Conservation (phyloP, 2,888 invertebrate species). For the Lagria hirta region DNA sequence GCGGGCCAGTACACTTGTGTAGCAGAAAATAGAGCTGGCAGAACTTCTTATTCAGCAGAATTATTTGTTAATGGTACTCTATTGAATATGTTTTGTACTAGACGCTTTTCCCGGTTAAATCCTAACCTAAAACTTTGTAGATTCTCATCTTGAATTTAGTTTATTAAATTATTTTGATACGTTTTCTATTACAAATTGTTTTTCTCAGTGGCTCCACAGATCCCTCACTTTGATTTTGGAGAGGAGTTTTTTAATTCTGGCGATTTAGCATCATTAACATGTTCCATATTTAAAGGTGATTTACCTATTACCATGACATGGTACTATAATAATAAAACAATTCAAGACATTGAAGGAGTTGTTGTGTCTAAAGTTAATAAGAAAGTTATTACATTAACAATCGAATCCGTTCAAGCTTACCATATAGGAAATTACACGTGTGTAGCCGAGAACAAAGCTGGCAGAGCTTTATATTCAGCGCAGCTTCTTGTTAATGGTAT, state of each 20-base stretch:
- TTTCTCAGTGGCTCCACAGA: slow-evolving; percentile 44
- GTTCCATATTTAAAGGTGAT: slow-evolving; percentile 71
- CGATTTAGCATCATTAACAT: slow-evolving; percentile 67
- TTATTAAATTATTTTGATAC: slow-evolving; percentile 13
- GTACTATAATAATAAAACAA: slow-evolving; percentile 70
- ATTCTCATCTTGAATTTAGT: too few species aligned
- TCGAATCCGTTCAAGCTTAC: slow-evolving; percentile 68
- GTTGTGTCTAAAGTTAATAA: slow-evolving; percentile 50
- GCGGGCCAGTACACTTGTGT: slow-evolving; percentile 76
- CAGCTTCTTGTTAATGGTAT: too few species aligned
- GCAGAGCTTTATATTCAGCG: too few species aligned
- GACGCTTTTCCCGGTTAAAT: too few species aligned
- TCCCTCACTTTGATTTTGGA: slow-evolving; percentile 50
- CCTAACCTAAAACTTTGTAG: too few species aligned
- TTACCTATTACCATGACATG: slow-evolving; percentile 70
- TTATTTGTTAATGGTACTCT: slow-evolving; percentile 70
- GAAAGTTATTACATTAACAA: slow-evolving; percentile 65
- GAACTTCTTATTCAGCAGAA: slow-evolving; percentile 62
- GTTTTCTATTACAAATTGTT: slow-evolving; percentile 4
- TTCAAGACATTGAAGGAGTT: slow-evolving; percentile 40
- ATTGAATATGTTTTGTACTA: slow-evolving; percentile 54
- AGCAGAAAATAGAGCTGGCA: slow-evolving; percentile 69
- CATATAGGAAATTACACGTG: slow-evolving; percentile 78
- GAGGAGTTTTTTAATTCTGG: slow-evolving; percentile 66
- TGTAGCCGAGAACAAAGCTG: slow-evolving; percentile 71